Percentiles rank a stretch among this genome's conserved stretches.
phyloP scores from a whole-genome alignment of 2,797 vertebrate genomes.

The Urophycis tenuis region DNA sequence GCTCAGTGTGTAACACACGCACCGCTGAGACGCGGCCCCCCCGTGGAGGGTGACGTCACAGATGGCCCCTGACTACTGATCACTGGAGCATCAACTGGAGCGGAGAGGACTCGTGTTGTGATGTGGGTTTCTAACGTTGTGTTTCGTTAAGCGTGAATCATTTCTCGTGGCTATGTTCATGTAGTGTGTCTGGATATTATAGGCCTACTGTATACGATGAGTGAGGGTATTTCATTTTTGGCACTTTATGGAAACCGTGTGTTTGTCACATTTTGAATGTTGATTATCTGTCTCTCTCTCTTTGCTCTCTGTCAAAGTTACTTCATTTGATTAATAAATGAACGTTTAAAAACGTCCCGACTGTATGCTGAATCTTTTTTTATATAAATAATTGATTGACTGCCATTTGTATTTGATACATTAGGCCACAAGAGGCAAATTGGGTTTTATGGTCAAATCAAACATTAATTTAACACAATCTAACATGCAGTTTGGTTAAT shows the following conservation, averaged over 20 bases:
- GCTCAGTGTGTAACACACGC: conserved; percentile 4
- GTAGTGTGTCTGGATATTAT: conserved; percentile 41
- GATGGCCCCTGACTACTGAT: conserved; percentile 12
- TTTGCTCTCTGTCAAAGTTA: conserved; percentile 14
- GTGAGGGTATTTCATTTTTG: conserved; percentile 50
- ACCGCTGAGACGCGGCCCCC: background rate
- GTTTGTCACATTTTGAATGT: conserved; percentile 55
- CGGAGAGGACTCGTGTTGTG: background rate
- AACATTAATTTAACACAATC: too few species aligned
- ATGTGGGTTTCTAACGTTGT: conserved; percentile 36
- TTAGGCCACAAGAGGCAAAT: too few species aligned
- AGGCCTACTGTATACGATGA: conserved; percentile 23
- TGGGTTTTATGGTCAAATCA: too few species aligned
- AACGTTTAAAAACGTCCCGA: background rate
- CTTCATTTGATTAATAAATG: conserved; percentile 57
- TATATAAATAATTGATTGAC: background rate
- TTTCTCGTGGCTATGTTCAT: conserved; percentile 38
- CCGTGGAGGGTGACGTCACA: background rate
- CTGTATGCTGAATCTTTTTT: background rate
- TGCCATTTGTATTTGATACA: too few species aligned
- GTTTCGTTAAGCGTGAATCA: background rate
- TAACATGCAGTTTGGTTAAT: background rate
- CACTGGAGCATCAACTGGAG: conserved; percentile 1
- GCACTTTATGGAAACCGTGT: conserved; percentile 62
- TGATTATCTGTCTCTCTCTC: conserved; percentile 38